Conservation (phyloP, 2,797 vertebrate species). For the Lates japonicus region DNA sequence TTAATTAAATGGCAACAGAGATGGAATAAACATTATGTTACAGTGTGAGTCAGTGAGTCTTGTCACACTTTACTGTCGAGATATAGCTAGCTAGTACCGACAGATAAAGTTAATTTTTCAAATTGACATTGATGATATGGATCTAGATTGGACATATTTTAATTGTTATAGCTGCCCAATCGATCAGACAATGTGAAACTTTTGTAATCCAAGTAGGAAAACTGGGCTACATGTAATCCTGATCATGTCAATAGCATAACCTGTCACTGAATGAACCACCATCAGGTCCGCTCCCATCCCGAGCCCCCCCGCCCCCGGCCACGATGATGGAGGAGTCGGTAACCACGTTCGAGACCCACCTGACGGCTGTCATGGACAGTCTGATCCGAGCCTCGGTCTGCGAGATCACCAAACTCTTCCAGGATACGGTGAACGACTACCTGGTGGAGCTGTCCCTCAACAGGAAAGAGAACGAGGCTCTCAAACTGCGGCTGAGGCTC, state of each 20-base stretch:
- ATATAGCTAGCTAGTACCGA: not conserved
- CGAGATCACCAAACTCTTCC: conserved; percentile 89
- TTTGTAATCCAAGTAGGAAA: not conserved
- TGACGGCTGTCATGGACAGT: conserved; percentile 89
- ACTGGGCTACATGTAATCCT: not conserved
- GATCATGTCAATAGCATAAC: not conserved
- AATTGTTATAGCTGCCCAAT: no score
- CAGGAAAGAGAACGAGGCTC: conserved; percentile 87
- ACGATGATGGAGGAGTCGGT: conserved; percentile 88
- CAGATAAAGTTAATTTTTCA: conserved; percentile 13
- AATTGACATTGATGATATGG: not conserved
- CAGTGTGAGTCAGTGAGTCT: not conserved
- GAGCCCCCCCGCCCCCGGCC: conserved; percentile 7
- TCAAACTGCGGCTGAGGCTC: conserved; percentile 85
- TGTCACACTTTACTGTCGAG: not conserved
- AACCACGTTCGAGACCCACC: conserved; percentile 87
- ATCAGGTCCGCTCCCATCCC: conserved; percentile 34
- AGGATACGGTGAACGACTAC: conserved; percentile 89
- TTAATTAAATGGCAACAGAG: conserved; percentile 13
- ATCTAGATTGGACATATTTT: no score
- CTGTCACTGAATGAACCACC: conserved; percentile 20
- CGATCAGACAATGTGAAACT: conserved; percentile 4
- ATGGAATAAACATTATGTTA: not conserved
- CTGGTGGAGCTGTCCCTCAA: conserved; percentile 88
- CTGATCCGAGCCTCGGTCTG: conserved; percentile 88